Base-by-base conservation (phyloP, 2,888 invertebrate species). In the Saturnia japonica region DNA sequence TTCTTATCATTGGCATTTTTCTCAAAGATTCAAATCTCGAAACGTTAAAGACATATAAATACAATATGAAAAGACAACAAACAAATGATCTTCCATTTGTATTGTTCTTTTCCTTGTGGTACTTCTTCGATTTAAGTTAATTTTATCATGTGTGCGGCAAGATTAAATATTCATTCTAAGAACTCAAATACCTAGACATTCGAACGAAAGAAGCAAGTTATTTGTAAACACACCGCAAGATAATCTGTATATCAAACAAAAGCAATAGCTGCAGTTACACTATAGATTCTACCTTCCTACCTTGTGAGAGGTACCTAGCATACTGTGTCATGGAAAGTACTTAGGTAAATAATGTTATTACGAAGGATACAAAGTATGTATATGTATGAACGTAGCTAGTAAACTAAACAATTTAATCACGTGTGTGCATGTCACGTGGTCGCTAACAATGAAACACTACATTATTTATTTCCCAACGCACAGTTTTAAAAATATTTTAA, bases 371-470 rank as follows among this genome's bases (percentile, higher is more conserved):
- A 40, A n/a, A n/a, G n/a, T 40, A 64, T n/a, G 34, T 34, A 34
- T 6, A 34, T 34, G 6, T 34, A 34, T 34, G 34, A n/a, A 64
- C 64, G 64, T 64, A 40, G 64, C 40, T 64, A 64, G 40, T 64
- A 64, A 54, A n/a, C 64, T 77, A 80, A 81, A 82, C 77, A 75
- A 74, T 79, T 79, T 81, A 80, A 82, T 82, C 80, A 82, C 77
- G 81, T 78, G 78, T 77, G 68, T 70, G 73, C 67, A 68, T 72
- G 76, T 78, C 75, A 79, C 79, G 77, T 79, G 79, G 16, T 73
- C 67, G 42, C 74, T 69, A 60, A 43, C 69, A n/a, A n/a, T n/a
- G n/a, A n/a, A n/a, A n/a, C n/a, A n/a, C n/a, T n/a, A n/a, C n/a
- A n/a, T n/a, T n/a, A n/a, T n/a, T n/a, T n/a, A n/a, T n/a, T n/a